These are phyloP conservation scores for Eupithecia tripunctaria DNA, from an alignment of 2,888 invertebrate species.

Conservation along the genomic window DNA sequence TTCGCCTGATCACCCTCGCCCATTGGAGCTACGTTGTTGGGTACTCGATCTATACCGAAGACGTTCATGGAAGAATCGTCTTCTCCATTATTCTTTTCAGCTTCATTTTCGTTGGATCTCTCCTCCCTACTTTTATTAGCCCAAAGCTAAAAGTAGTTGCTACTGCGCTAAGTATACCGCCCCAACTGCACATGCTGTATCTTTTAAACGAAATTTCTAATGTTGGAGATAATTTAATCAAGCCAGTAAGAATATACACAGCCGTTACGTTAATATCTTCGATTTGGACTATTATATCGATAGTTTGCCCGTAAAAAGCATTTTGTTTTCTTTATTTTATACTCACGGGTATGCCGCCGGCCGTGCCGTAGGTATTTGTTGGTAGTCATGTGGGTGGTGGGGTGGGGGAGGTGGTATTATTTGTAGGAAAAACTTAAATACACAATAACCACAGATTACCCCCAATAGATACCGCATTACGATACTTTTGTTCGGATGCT, in stretches of 20 bases:
- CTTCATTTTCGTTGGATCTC: slow-evolving; percentile 54
- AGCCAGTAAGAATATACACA: slow-evolving; percentile 55
- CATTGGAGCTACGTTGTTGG: slow-evolving; percentile 69
- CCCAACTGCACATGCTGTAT: slow-evolving; percentile 66
- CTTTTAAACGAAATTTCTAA: slow-evolving; percentile 52
- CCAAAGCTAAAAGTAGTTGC: slow-evolving; percentile 57
- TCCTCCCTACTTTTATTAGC: slow-evolving; percentile 56
- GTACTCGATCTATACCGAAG: slow-evolving; percentile 52
- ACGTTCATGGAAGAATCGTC: slow-evolving; percentile 47
- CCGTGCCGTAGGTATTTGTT: too few relatives aligned
- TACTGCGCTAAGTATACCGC: slow-evolving; percentile 61
- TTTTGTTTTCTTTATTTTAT: background rate
- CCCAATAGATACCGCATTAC: too few relatives aligned
- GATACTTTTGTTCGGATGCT: too few relatives aligned
- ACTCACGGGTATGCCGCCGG: background rate
- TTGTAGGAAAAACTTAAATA: too few relatives aligned
- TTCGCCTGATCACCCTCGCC: slow-evolving; percentile 59
- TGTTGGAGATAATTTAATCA: slow-evolving; percentile 53
- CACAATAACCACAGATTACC: too few relatives aligned
- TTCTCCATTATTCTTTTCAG: slow-evolving; percentile 54
- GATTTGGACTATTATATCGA: slow-evolving; percentile 56
- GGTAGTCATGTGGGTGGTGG: too few relatives aligned
- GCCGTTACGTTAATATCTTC: slow-evolving; percentile 57
- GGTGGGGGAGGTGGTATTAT: too few relatives aligned
- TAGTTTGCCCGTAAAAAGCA: slow-evolving; percentile 38